phyloP scores from a whole-genome alignment of 2,888 invertebrate genomes.

The Timandra comae region DNA sequence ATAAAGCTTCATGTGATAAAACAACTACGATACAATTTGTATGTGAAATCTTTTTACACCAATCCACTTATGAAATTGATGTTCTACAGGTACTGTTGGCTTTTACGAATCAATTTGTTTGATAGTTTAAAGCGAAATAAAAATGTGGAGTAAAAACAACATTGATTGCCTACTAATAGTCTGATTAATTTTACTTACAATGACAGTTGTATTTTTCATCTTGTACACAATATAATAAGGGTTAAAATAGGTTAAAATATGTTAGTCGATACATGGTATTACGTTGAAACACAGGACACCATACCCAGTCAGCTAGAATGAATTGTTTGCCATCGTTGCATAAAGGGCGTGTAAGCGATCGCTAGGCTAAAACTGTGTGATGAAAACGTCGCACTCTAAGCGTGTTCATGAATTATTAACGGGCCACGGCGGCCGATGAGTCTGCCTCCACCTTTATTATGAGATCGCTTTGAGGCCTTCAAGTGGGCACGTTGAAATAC shows the following conservation, averaged over 20 bases:
- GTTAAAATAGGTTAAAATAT: too few species aligned
- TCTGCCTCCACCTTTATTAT: constrained; percentile 48
- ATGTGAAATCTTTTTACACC: not conserved
- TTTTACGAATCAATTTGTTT: too few species aligned
- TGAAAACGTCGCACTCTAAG: constrained; percentile 45
- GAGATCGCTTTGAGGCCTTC: constrained; percentile 46
- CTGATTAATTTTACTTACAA: too few species aligned
- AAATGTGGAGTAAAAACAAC: too few species aligned
- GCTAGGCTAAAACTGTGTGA: constrained; percentile 44
- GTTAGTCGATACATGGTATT: too few species aligned
- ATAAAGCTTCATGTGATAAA: constrained; percentile 36
- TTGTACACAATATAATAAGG: too few species aligned
- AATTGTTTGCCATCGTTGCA: constrained; percentile 32
- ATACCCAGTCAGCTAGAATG: constrained; percentile 21
- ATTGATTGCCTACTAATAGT: too few species aligned
- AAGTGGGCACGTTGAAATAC: constrained; percentile 26
- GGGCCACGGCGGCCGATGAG: constrained; percentile 45
- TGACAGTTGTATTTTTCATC: too few species aligned
- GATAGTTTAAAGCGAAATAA: too few species aligned
- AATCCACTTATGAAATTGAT: too few species aligned
- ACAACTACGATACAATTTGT: constrained; percentile 5
- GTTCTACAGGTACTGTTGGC: too few species aligned
- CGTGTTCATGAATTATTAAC: constrained; percentile 67
- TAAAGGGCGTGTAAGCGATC: constrained; percentile 48
- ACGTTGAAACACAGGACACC: not conserved